Conservation (phyloP, 1,140 invertebrate genomes). For the Oedothorax gibbosus region DNA sequence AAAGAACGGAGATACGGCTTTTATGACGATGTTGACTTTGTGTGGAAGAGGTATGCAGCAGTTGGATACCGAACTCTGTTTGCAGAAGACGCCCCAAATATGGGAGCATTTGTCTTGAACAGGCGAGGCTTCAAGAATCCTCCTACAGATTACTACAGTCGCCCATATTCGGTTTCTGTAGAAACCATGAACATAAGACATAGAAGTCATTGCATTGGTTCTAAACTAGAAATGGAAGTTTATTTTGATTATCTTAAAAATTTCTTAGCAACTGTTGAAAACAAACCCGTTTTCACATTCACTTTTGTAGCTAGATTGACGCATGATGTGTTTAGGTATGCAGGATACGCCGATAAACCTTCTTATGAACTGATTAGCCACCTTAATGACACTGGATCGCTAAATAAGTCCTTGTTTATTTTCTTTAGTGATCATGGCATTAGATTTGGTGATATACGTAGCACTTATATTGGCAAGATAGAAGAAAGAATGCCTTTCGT, state of each 20-base stretch:
- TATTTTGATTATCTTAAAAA: constrained; percentile 64
- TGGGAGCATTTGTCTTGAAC: constrained; percentile 85
- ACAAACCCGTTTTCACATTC: constrained; percentile 60
- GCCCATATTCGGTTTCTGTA: constrained; percentile 75
- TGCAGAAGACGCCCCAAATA: constrained; percentile 80
- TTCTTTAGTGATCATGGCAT: constrained; percentile 94
- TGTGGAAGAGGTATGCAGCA: constrained; percentile 70
- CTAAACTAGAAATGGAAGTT: constrained; percentile 47
- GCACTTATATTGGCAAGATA: constrained; percentile 82
- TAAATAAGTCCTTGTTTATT: constrained; percentile 76
- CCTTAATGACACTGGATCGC: constrained; percentile 63
- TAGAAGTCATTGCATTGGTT: constrained; percentile 45
- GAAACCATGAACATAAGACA: constrained; percentile 43
- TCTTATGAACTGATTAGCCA: constrained; percentile 66
- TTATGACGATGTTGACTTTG: constrained; percentile 60
- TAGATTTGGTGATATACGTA: constrained; percentile 84
- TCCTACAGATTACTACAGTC: constrained; percentile 85
- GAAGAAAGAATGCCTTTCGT: constrained; percentile 91
- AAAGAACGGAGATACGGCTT: constrained; percentile 38
- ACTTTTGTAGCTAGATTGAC: constrained; percentile 65
- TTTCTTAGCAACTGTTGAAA: constrained; percentile 60
- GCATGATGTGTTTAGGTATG: constrained; percentile 68
- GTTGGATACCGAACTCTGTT: constrained; percentile 81
- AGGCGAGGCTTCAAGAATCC: constrained; percentile 81
- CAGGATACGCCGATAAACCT: constrained; percentile 66